Conservation (phyloP, 2,113 vertebrate genomes). For the Ellobius talpinus region DNA sequence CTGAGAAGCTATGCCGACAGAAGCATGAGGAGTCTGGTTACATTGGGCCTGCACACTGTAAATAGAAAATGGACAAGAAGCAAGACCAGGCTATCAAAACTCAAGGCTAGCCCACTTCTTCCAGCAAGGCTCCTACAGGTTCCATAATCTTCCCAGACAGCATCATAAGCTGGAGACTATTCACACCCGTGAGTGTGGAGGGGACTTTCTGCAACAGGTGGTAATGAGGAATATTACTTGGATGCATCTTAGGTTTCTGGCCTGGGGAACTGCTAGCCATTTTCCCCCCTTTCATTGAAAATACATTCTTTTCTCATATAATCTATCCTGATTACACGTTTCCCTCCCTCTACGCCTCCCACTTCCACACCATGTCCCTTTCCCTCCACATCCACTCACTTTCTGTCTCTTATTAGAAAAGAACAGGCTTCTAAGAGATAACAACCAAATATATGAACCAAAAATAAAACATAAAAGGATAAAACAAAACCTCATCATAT, state of each 20-base stretch:
- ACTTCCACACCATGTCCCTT: rapidly evolving
- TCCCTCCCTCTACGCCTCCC: not conserved
- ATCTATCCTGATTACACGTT: not conserved
- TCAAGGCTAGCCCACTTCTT: not conserved
- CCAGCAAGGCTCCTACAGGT: not conserved
- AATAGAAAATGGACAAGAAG: not conserved
- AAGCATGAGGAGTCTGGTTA: not conserved
- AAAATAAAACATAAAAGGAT: not conserved
- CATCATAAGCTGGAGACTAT: not conserved
- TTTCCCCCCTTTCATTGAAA: not conserved
- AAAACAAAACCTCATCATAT: too few relatives aligned
- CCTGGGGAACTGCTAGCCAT: not conserved
- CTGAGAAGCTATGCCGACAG: not conserved
- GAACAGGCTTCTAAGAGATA: not conserved
- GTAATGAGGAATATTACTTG: not conserved
- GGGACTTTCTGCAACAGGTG: not conserved
- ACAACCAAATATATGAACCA: not conserved
- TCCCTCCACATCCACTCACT: not conserved
- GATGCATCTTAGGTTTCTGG: not conserved
- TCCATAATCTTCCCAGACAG: not conserved
- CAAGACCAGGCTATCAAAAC: not conserved
- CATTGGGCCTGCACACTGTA: not conserved
- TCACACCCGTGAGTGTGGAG: not conserved
- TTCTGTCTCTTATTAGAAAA: not conserved
- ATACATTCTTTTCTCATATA: not conserved